Percentiles rank a stretch among this genome's conserved stretches.
phyloP scores from a whole-genome alignment of 2,797 vertebrate species.

The Hypotaenidia philippensis region DNA sequence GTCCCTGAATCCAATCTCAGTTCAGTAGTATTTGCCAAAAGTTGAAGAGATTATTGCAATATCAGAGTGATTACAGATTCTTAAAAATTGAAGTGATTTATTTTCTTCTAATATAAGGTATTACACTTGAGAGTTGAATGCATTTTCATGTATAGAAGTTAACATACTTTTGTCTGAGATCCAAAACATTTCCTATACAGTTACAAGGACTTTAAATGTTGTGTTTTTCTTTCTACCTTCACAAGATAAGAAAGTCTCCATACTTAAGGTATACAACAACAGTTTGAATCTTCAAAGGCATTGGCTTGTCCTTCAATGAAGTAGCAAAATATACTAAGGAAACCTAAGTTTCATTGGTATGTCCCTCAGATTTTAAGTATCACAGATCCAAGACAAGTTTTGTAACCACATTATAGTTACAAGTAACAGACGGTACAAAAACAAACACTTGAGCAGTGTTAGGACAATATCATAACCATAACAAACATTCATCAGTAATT shows the following conservation, averaged over 20 bases:
- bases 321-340: background rate
- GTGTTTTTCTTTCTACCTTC: background rate
- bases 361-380: background rate
- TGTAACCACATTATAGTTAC: background rate
- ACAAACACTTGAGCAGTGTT: background rate
- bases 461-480: background rate
- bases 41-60: background rate
- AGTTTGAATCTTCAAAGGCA: background rate
- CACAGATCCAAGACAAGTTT: background rate
- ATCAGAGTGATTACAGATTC: background rate
- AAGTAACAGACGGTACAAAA: background rate
- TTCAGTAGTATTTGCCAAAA: background rate
- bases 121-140: background rate
- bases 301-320: background rate
- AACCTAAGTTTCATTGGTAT: background rate
- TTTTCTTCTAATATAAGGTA: background rate
- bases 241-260: background rate
- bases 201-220: background rate
- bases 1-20: background rate
- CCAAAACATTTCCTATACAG: background rate
- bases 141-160: background rate
- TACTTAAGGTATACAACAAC: background rate
- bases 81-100: background rate
- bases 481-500: background rate
- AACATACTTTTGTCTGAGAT: background rate